phyloP scores from a whole-genome alignment of 2,113 vertebrate genomes.

The Halcyon senegalensis region DNA sequence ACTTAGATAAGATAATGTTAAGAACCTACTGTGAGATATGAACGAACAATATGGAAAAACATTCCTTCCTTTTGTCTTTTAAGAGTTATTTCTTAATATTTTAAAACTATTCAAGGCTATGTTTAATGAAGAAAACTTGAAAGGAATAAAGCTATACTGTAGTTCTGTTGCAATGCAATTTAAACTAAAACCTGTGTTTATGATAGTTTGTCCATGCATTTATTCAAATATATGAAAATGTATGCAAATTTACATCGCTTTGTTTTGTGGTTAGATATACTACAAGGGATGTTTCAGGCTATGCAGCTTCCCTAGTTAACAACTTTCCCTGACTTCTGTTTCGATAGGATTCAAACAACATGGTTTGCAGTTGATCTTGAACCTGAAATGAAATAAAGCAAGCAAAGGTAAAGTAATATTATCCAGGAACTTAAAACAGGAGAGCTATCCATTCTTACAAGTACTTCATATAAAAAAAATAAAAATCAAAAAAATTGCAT shows the following conservation, averaged over 20 bases:
- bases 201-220: neutral
- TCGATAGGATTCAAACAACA: neutral
- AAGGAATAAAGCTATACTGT: neutral
- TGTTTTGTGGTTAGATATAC: neutral
- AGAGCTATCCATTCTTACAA: neutral
- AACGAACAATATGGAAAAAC: neutral
- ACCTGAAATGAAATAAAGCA: neutral
- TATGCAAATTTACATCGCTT: neutral
- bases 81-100: neutral
- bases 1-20: neutral
- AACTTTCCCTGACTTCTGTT: neutral
- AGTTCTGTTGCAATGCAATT: neutral
- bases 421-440: neutral
- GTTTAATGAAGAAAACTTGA: neutral
- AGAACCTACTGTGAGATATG: neutral
- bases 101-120: neutral
- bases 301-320: neutral
- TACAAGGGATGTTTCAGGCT: neutral
- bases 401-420: neutral
- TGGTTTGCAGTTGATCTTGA: neutral
- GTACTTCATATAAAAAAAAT: neutral
- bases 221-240: slow-evolving; percentile 49
- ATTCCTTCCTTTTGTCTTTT: neutral
- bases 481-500: neutral
- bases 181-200: neutral